Evolutionary conservation across 2,888 invertebrate species (phyloP), one percentile per base, ranked within the genome.

Genomic region (Beris morrisii): DNA sequence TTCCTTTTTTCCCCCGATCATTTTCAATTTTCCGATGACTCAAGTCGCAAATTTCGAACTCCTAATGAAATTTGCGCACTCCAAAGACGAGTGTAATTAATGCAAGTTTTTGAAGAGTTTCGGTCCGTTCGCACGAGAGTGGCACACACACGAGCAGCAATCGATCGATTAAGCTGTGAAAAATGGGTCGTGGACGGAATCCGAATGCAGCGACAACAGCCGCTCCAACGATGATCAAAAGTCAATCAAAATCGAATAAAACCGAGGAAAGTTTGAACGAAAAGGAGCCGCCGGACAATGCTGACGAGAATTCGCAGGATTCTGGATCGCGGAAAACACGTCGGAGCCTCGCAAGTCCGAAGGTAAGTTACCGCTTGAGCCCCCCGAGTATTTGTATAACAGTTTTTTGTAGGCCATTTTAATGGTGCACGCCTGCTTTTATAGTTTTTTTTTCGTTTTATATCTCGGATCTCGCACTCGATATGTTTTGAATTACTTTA

Each of bases 141-240:
- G 28, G 9, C 50, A 13, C 38, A 38, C 38, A 38, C 38, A 38
- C 38, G 22, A 22, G 22, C 38, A 38, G 7, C 5, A 38, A 38
- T 38, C 38, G 4, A 38, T 38, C 38, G 38, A 38, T 38, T 38
- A 5, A 38, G 9, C 31, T 53, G 53, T 30, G n/a, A 22, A 38
- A 61, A 38, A 61, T 61, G 61, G 61, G 61, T 61, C 61, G 61
- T 5, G 52, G 61, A 50, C 61, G 61, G 38, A 50, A 13, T n/a
- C 31, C 61, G 9, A 15, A 12, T 7, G 45, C 13, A 15, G 58
- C 46, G 11, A 22, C 46, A 5, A 5, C 38, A 7, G 45, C 32
- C n/a, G 58, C 46, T 4, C 15, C 46, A 11, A n/a, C 38, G 7
- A 32, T 9, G 7, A 7, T 9, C 38, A 38, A 9, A 38, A 9